Evolutionary conservation across 2,113 vertebrate genomes (phyloP), one percentile per base, ranked within the genome.

Genomic region (Epinephelus fuscoguttatus): DNA sequence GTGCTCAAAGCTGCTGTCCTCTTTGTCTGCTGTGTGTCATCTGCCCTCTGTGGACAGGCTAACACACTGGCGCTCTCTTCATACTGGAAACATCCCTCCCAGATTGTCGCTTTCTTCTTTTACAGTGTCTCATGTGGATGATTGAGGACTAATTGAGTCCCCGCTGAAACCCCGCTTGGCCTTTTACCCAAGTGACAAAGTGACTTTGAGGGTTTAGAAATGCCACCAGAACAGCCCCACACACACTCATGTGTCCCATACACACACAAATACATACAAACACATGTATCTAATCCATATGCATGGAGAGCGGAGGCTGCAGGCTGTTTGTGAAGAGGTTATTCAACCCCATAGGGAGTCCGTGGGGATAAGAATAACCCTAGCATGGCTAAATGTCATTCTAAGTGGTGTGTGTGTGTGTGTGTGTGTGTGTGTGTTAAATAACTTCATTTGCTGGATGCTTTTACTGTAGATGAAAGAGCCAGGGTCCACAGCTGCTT

Each of bases 351-450:
- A 23, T n/a, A 37, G 91, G 83, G 85, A 90, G 66, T 59, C 76
- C 11, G 62, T 64, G 56, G 21, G 82, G 89, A 84, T 88, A 91
- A 91, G 85, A 93, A 91, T 91, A 92, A 68, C 78, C n/a, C 83
- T 33, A 49, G 49, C 66, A 76, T 62, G 40, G 76, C 80, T 84
- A 83, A 92, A 89, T 92, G 90, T 88, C 91, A 90, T 71, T 45
- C 75, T 68, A 19, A 75, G 62, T 30, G 73, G 69, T 23, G 33
- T 42, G 17, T 68, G 21, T 27, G n/a, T 66, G 61, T 63, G 19
- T 62, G 59, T 37, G 59, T 61, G 27, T 68, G 21, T 69, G 64
- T 40, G 68, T 67, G 50, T 66, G 59, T 63, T 12, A 61, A 81
- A 72, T 84, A 88, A 81, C 86, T 90, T 88, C 86, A 92, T 83